Percentiles rank a stretch among this genome's conserved stretches.
These are phyloP conservation scores for Mythimna vitellina DNA, from an alignment of 2,888 invertebrate species.

Conservation along the genomic window DNA sequence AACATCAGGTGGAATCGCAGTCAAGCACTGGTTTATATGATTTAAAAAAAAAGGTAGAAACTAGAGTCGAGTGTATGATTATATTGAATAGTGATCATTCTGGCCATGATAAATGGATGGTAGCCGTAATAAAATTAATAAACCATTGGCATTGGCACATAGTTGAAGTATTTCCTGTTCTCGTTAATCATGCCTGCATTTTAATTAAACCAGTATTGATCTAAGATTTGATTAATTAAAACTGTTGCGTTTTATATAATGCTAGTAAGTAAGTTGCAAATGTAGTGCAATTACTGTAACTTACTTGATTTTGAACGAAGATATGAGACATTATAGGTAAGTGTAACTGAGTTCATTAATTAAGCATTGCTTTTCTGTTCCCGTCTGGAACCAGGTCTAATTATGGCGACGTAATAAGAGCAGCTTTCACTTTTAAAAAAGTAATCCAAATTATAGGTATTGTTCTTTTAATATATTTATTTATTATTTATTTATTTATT, in stretches of 20 bases:
- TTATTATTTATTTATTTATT: too few relatives aligned
- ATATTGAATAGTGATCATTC: constrained; percentile 11
- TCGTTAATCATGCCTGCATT: constrained; percentile 37
- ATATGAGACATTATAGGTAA: background rate
- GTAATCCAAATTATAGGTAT: too few relatives aligned
- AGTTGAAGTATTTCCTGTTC: constrained; percentile 40
- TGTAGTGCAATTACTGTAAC: too few relatives aligned
- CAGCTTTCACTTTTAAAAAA: too few relatives aligned
- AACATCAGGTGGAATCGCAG: too few relatives aligned
- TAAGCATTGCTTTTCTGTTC: background rate
- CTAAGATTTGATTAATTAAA: constrained; percentile 22
- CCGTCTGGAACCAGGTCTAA: too few relatives aligned
- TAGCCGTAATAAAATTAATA: constrained; percentile 9
- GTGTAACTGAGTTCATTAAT: background rate
- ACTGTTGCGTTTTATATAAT: background rate
- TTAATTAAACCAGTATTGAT: constrained; percentile 27
- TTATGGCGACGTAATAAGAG: too few relatives aligned
- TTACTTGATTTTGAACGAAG: background rate
- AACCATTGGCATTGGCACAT: constrained; percentile 37
- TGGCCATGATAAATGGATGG: background rate
- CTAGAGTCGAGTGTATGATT: background rate
- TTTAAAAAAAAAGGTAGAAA: background rate
- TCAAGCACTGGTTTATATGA: too few relatives aligned
- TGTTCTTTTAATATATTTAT: too few relatives aligned
- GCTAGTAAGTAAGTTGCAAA: background rate